Base-by-base conservation (phyloP, 2,113 vertebrate species). In the Mugil cephalus region DNA sequence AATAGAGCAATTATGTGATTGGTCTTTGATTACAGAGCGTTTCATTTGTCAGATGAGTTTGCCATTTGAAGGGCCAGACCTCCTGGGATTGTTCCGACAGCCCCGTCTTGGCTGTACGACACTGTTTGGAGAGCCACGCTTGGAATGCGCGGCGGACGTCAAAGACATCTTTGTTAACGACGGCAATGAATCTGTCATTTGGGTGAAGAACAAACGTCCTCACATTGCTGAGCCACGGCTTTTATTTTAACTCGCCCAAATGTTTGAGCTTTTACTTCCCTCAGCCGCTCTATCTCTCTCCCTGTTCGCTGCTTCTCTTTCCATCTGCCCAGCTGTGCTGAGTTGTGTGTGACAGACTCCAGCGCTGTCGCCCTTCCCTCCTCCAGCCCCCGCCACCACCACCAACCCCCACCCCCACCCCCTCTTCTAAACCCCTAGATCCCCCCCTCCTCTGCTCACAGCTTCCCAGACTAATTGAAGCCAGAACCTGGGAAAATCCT, bases 1-100 rank as follows among this genome's bases (percentile, higher is more conserved):
- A 93, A 90, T 84, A 64, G 87, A 74, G 85, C 91, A 93, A 93
- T 92, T 93, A 93, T 86, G 87, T 92, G 91, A 93, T 93, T 93
- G 91, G 88, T 79, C 84, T 92, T 93, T 94, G 92, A 93, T 93
- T 94, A 93, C 84, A 56, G 72, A 87, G 82, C 45, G 39, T 85
- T 91, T 83, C 82, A 84, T 91, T 91, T 89, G 84, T 92, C 86
- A 72, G 90, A 90, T 84, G 87, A 79, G 77, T 90, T 86, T 81
- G 80, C 82, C 79, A 74, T 88, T 89, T 75, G 77, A 46, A 72
- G 80, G 84, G 83, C 89, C 84, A 73, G 79, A 80, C 64, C 89
- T 89, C 82, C 53, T 88, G 83, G 85, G 87, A 77, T 86, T 74
- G 65, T 79, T 82, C 82, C 66, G 74, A 79, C 82, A 68, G 74